These are phyloP conservation scores for Murina feae DNA, from an alignment of 2,113 vertebrate genomes.

Conservation along the genomic window DNA sequence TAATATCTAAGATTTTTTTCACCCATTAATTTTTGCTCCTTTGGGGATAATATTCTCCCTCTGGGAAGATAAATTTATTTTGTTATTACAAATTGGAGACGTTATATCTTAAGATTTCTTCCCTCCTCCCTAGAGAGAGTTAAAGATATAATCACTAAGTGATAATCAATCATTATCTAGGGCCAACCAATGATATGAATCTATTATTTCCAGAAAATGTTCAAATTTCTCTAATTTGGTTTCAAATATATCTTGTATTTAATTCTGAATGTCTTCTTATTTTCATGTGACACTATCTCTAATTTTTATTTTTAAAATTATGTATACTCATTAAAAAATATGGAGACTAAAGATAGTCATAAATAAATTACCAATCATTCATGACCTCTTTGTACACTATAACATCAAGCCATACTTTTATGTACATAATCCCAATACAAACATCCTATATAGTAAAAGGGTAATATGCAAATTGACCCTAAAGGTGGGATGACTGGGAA, in stretches of 20 bases:
- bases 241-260: not conserved
- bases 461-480: too few species aligned
- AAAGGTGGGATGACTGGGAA: too few species aligned
- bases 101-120: not conserved
- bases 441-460: not conserved
- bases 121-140: not conserved
- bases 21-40: not conserved
- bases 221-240: not conserved
- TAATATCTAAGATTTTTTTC: not conserved
- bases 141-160: not conserved
- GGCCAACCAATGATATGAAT: not conserved
- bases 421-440: not conserved
- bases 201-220: not conserved
- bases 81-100: not conserved
- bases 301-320: not conserved
- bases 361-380: not conserved
- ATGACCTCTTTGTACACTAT: not conserved
- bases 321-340: not conserved
- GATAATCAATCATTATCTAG: not conserved
- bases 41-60: not conserved
- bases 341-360: not conserved
- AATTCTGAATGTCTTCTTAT: not conserved
- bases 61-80: not conserved
- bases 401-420: not conserved
- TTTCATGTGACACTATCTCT: not conserved